Base-by-base conservation (phyloP, 1,140 invertebrate species). In the Zaprionus capensis region DNA sequence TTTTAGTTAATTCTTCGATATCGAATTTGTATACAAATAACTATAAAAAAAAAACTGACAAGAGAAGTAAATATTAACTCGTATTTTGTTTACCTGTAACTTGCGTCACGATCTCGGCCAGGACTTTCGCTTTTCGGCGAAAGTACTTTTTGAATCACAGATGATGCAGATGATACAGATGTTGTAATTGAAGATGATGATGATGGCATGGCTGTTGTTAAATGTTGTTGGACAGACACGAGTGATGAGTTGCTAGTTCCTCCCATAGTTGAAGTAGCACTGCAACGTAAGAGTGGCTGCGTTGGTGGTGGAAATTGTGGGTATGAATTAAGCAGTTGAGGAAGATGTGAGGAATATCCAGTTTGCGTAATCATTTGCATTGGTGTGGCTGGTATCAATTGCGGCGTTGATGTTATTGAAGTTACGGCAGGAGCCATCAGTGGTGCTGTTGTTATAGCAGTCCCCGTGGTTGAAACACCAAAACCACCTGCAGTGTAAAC, bases 51-150 rank as follows among this genome's bases (percentile, higher is more conserved):
- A 28, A 28, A 28, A 28, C 26, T 7, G 6, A 28, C 11, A 20
- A 22, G 31, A 34, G 2, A 28, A 24, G 31, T 12, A 15, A 17
- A 5, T 36, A 7, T 58, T 20, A 34, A 56, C 31, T 20, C 12
- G 9, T 17, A 44, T 44, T 61, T 53, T 26, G 17, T 38, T 59
- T 94, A 97, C 96, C 96, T 97, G 93, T 97, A 97, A 92, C 95
- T 97, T 82, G 97, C 96, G 71, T 97, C 96, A 69, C 96, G 94
- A 91, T 97, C 96, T 76, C 96, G 94, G 74, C 93, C 94, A 76
- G 96, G 96, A 92, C 96, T 97, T 84, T 96, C 96, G 59, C 95
- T 95, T 76, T 96, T 94, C 7, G 96, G 96, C 15, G 96, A 96
- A 93, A 96, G 94, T 17, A 93, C 90, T 76, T 86, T 73, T 92